Percentiles rank a stretch among this genome's conserved stretches.
Evolutionary conservation across 2,888 invertebrate species (phyloP).

Genomic region (Hymenopus coronatus): DNA sequence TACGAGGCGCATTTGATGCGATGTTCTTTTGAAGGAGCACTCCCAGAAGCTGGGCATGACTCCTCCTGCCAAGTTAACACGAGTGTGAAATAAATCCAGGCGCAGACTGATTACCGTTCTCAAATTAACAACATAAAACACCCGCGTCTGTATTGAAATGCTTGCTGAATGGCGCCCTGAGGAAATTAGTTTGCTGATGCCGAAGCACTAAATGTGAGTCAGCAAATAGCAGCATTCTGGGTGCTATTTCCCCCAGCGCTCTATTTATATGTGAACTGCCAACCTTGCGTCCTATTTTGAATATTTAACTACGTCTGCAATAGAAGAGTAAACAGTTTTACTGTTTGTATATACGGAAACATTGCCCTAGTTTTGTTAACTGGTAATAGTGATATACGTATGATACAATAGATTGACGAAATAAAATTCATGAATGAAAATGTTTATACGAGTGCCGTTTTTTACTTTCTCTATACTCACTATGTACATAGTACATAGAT

Average conservation of each 20-base stretch:
- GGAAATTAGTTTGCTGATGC: neutral
- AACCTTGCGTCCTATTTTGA: neutral
- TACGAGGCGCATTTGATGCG: neutral
- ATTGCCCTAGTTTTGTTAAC: too few species aligned
- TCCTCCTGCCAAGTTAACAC: neutral
- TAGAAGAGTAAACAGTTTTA: neutral
- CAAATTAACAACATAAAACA: neutral
- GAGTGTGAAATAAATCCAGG: neutral
- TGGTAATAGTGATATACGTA: too few species aligned
- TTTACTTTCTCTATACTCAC: too few species aligned
- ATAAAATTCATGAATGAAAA: too few species aligned
- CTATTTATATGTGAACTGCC: neutral
- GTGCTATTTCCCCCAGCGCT: neutral
- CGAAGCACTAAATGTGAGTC: too few species aligned
- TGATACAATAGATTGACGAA: too few species aligned
- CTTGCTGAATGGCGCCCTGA: neutral
- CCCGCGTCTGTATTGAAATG: too few species aligned
- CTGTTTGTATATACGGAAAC: too few species aligned
- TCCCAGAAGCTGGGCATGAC: too few species aligned
- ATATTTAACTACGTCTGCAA: neutral
- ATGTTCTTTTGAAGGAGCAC: neutral
- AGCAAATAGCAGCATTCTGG: neutral
- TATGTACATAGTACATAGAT: too few species aligned
- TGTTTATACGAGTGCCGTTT: too few species aligned
- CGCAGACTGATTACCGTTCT: neutral